Evolutionary conservation across 1,140 invertebrate genomes (phyloP).

Genomic region (Ylistrum balloti): DNA sequence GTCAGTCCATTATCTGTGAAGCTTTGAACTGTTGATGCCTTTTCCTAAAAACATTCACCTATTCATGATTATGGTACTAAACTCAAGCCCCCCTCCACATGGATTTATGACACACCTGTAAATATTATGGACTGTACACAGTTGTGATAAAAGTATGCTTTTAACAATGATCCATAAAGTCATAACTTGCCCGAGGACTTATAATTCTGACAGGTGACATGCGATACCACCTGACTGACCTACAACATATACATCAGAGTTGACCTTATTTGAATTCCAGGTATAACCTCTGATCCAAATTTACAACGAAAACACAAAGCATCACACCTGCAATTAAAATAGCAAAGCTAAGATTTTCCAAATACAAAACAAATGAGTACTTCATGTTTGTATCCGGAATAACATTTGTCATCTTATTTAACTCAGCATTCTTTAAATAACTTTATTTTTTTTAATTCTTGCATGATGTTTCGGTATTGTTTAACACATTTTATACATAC

Average conservation of each 20-base stretch:
- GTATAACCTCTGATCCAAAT: too few species aligned
- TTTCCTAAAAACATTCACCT: too few species aligned
- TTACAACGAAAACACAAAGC: too few species aligned
- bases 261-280: neutral
- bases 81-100: neutral
- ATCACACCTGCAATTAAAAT: too few species aligned
- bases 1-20: too few species aligned
- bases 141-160: neutral
- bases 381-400: too few species aligned
- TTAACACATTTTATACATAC: slow-evolving; percentile 43
- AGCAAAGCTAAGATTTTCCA: too few species aligned
- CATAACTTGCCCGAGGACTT: neutral
- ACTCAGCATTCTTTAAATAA: neutral
- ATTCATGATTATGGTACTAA: too few species aligned
- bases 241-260: neutral
- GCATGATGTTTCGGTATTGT: neutral
- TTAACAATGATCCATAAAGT: neutral
- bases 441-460: neutral
- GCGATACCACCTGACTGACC: neutral
- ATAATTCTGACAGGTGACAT: slow-evolving; percentile 20
- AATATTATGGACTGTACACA: neutral
- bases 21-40: too few species aligned
- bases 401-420: too few species aligned
- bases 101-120: neutral
- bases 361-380: too few species aligned